Evolutionary conservation across 2,797 vertebrate species (phyloP).

Genomic region (Brachymystax lenok): DNA sequence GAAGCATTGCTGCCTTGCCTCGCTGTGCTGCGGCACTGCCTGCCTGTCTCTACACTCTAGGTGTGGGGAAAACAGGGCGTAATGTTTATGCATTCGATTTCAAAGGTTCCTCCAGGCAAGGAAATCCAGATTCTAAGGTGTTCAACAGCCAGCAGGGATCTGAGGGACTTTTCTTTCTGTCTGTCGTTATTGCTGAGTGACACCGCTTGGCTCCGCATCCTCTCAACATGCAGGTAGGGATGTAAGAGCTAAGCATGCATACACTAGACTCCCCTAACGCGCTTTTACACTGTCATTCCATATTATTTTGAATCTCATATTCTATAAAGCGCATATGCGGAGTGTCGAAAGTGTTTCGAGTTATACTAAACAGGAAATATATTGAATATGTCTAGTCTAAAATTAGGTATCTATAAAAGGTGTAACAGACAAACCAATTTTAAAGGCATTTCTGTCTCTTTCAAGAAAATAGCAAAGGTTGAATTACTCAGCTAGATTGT

Average conservation of each 20-base stretch:
- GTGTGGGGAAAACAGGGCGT: slow-evolving; percentile 27
- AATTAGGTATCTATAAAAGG: background rate
- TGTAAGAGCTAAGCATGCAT: slow-evolving; percentile 58
- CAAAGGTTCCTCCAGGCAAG: slow-evolving; percentile 69
- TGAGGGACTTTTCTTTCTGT: slow-evolving; percentile 55
- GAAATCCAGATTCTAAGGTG: slow-evolving; percentile 73
- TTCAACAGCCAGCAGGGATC: slow-evolving; percentile 68
- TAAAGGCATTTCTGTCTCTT: background rate
- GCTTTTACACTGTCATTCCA: background rate
- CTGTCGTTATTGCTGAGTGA: slow-evolving; percentile 51
- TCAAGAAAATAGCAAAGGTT: background rate
- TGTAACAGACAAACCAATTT: background rate
- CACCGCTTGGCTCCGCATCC: slow-evolving; percentile 61
- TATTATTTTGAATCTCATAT: background rate
- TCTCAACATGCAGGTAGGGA: slow-evolving; percentile 49
- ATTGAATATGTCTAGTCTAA: background rate
- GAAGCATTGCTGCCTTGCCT: slow-evolving; percentile 15
- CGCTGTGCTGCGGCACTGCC: slow-evolving; percentile 22
- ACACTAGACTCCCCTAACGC: background rate
- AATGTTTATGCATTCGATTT: slow-evolving; percentile 80
- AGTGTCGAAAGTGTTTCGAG: background rate
- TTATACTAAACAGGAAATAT: background rate
- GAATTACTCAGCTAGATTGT: slow-evolving; percentile 36
- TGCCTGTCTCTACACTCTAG: slow-evolving; percentile 40
- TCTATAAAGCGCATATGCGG: background rate